Evolutionary conservation across 2,113 vertebrate genomes (phyloP), one percentile per base, ranked within the genome.

Genomic region (Stercorarius parasiticus): DNA sequence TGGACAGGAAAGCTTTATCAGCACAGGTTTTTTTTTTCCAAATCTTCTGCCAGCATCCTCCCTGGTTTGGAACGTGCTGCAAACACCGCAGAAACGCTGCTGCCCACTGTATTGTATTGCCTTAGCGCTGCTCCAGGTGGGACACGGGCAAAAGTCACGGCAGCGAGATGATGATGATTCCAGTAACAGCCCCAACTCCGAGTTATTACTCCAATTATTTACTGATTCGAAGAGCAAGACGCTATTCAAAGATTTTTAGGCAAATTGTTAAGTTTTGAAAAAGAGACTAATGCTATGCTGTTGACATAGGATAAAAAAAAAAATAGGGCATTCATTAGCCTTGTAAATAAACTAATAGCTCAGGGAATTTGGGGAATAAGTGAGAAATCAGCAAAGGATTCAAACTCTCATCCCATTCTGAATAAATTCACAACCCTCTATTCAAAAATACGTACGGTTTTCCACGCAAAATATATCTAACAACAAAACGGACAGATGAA

Each of bases 101-200:
- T 32, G 0, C 20, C 79, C 27, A 0, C 27, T 8, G 8, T 0
- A 0, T 2, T 8, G 10, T 0, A 0, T 2, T 1, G 42, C 30
- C 55, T 17, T 4, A 5, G 29, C 1, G 58, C 53, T 76, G 77
- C 50, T 52, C 26, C 1, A 4, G 64, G 59, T 5, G 27, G 78
- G 34, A 50, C 15, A 18, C 0, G 45, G 45, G 9, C 59, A 49
- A 2, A 18, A 50, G 13, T 23, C 65, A 7, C 0, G 1, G 56
- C 71, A 45, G 15, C 2, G 17, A 61, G 56, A 9, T 18, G 65
- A 27, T 15, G 13, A 8, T 38, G 34, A n/a, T 8, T 32, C 32
- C 30, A n/a, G 36, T 27, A 52, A 36, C 50, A 59, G 42, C 50
- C 47, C 29, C 8, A 25, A 42, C 15, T 30, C 49, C 11, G 4